Evolutionary conservation across 2,888 invertebrate species (phyloP), one percentile per base, ranked within the genome.

Genomic region (Sinelater perroti): DNA sequence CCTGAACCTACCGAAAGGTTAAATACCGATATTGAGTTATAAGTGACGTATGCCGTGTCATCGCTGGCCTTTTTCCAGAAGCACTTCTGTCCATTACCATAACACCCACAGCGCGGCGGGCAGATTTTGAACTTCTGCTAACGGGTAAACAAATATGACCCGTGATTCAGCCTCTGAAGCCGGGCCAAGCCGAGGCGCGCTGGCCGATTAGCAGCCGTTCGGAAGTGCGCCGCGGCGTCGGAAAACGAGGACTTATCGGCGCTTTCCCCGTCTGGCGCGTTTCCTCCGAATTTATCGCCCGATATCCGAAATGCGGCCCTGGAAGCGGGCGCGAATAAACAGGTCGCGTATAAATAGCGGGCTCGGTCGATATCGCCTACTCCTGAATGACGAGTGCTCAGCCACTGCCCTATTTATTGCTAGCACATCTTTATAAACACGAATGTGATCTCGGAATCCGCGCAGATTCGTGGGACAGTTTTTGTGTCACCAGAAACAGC

Each of bases 221-320:
- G n/a, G n/a, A n/a, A n/a, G n/a, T n/a, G n/a, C n/a, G n/a, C n/a
- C n/a, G n/a, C n/a, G n/a, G n/a, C n/a, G n/a, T n/a, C n/a, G n/a
- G n/a, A n/a, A n/a, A n/a, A n/a, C n/a, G n/a, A n/a, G n/a, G n/a
- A n/a, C 79, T 79, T 78, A 79, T 79, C 81, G 81, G 80, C 81
- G 80, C 80, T 81, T 81, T 81, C 77, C 79, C 78, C 78, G 78
- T 77, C 76, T 54, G 53, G 49, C 38, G 18, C 16, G 77, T 77
- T 72, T 69, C 71, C 75, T 71, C 67, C 70, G 68, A 75, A 75
- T 74, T 70, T 76, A 74, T 72, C 80, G 78, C 79, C 44, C 31
- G 57, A 54, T 51, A 49, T 49, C 45, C 53, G 17, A 50, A 73
- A 70, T 74, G 73, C 76, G 75, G 73, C 70, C 70, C 72, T 70